phyloP scores from a whole-genome alignment of 2,888 invertebrate genomes.

The Ennomos quercinarius region DNA sequence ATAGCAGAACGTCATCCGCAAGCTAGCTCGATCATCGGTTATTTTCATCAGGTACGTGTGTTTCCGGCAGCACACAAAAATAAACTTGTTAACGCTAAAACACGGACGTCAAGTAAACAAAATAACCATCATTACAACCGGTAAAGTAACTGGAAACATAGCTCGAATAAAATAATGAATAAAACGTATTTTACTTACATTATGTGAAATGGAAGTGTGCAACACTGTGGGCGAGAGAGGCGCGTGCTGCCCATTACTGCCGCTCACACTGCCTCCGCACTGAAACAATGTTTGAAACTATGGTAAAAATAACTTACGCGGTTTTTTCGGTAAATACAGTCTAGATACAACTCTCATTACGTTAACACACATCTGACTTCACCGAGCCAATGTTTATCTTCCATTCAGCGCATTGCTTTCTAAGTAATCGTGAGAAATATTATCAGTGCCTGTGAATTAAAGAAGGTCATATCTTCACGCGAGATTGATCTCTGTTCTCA shows the following conservation, averaged over 20 bases:
- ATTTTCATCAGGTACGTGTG: conserved; percentile 21
- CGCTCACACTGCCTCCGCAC: conserved; percentile 76
- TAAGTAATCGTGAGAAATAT: conserved; percentile 55
- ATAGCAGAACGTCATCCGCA: conserved; percentile 18
- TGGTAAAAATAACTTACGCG: conserved; percentile 53
- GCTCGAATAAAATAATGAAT: conserved; percentile 1
- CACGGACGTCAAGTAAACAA: conserved; percentile 26
- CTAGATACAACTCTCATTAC: conserved; percentile 30
- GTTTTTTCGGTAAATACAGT: conserved; percentile 39
- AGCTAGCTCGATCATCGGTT: conserved; percentile 21
- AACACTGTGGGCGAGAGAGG: conserved; percentile 81
- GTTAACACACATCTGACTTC: conserved; percentile 44
- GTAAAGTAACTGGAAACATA: conserved; percentile 11
- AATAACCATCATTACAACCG: conserved; percentile 5
- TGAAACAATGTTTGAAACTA: conserved; percentile 62
- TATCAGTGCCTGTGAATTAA: conserved; percentile 35
- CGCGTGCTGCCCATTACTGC: conserved; percentile 80
- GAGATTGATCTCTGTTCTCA: conserved; percentile 42
- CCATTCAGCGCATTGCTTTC: conserved; percentile 52
- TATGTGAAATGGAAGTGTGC: conserved; percentile 78
- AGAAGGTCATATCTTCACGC: conserved; percentile 35
- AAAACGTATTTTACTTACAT: conserved; percentile 62
- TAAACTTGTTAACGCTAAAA: conserved; percentile 13
- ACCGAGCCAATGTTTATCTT: conserved; percentile 51
- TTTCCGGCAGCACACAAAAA: conserved; percentile 22